These are phyloP conservation scores for Chymomyza caudatula DNA, from an alignment of 2,888 invertebrate species.

Conservation along the genomic window DNA sequence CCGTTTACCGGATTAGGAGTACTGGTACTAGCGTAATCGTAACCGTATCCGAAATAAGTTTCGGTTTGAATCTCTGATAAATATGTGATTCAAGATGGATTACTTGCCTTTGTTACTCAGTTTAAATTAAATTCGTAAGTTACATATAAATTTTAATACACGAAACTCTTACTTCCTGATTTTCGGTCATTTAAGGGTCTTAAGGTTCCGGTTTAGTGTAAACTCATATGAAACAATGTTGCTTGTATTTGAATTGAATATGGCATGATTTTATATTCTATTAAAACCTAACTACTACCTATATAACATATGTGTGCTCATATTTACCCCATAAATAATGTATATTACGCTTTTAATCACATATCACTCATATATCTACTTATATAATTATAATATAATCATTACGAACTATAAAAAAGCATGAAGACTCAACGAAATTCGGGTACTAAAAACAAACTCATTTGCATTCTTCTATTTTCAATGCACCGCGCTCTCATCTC, in stretches of 20 bases:
- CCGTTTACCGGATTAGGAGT: too few relatives aligned
- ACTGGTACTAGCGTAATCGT: too few relatives aligned
- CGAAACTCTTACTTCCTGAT: too few relatives aligned
- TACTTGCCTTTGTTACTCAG: too few relatives aligned
- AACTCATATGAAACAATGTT: background rate
- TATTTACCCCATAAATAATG: background rate
- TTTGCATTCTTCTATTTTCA: slow-evolving; percentile 73
- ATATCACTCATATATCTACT: background rate
- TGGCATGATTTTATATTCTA: background rate
- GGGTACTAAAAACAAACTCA: slow-evolving; percentile 62
- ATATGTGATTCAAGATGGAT: too few relatives aligned
- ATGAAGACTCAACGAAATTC: slow-evolving; percentile 55
- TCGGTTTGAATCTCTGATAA: too few relatives aligned
- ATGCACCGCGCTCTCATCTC: slow-evolving; percentile 65
- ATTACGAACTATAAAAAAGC: slow-evolving; percentile 24
- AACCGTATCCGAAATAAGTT: too few relatives aligned
- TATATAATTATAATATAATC: background rate
- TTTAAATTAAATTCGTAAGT: too few relatives aligned
- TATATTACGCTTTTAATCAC: background rate
- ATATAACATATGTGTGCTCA: background rate
- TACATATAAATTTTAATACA: too few relatives aligned
- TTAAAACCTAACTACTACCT: background rate
- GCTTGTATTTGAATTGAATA: background rate
- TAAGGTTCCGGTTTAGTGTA: too few relatives aligned
- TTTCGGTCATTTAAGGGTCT: too few relatives aligned